phyloP scores from a whole-genome alignment of 2,888 invertebrate genomes.

The Amphipyra berbera region DNA sequence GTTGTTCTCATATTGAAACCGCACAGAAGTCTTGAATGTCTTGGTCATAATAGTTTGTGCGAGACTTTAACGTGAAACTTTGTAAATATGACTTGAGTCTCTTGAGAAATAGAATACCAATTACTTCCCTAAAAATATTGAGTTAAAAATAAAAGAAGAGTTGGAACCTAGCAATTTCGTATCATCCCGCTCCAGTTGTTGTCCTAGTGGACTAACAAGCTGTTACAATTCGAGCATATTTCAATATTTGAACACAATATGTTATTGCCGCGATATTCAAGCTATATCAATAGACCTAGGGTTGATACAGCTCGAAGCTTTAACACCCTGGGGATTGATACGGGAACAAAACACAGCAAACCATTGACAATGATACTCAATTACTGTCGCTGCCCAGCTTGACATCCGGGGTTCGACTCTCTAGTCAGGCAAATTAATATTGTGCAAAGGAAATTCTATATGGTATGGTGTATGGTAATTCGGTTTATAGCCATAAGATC shows the following conservation, averaged over 20 bases:
- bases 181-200: slow-evolving; percentile 23
- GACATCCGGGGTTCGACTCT: background rate
- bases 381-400: background rate
- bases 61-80: slow-evolving; percentile 26
- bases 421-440: no score
- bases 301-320: slow-evolving; percentile 20
- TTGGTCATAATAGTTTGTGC: slow-evolving; percentile 54
- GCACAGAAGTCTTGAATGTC: slow-evolving; percentile 53
- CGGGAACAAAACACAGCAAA: slow-evolving; percentile 5
- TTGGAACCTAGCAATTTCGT: slow-evolving; percentile 24
- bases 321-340: slow-evolving; percentile 9
- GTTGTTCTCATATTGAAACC: slow-evolving; percentile 66
- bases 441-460: no score
- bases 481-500: no score
- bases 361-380: background rate
- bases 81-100: slow-evolving; percentile 31
- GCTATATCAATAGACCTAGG: slow-evolving; percentile 46
- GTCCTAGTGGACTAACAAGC: slow-evolving; percentile 46
- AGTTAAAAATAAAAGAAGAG: background rate
- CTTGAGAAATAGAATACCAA: slow-evolving; percentile 45
- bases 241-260: slow-evolving; percentile 45
- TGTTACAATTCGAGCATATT: slow-evolving; percentile 27
- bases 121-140: slow-evolving; percentile 7
- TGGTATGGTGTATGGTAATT: no score
- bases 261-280: slow-evolving; percentile 36